A percentile compares a stretch with the other conserved stretches of the same genome.
phyloP scores from a whole-genome alignment of 1,140 invertebrate genomes.

The Anoplophora glabripennis region DNA sequence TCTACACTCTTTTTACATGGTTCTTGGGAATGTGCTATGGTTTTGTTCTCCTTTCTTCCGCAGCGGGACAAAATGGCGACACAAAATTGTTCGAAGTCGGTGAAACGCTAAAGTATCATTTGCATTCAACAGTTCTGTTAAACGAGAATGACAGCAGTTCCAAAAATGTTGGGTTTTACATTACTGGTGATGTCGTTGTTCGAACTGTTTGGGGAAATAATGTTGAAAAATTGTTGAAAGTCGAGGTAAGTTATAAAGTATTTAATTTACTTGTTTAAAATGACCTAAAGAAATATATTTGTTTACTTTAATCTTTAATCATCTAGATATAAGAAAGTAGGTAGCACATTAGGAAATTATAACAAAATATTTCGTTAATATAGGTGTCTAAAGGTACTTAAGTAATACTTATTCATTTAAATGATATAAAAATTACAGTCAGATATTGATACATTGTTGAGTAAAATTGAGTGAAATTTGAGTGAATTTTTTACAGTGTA shows the following conservation, averaged over 20 bases:
- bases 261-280: not conserved
- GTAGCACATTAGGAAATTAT: too few species aligned
- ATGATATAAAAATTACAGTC: too few species aligned
- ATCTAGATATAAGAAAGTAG: too few species aligned
- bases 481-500: too few species aligned
- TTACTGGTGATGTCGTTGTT: slow-evolving; percentile 52
- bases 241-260: slow-evolving; percentile 45
- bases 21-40: slow-evolving; percentile 32
- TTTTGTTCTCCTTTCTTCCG: slow-evolving; percentile 46
- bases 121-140: slow-evolving; percentile 53
- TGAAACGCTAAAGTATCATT: slow-evolving; percentile 47
- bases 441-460: too few species aligned
- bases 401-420: too few species aligned
- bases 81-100: slow-evolving; percentile 45
- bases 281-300: too few species aligned
- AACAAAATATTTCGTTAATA: too few species aligned
- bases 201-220: slow-evolving; percentile 54
- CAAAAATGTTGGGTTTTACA: slow-evolving; percentile 60
- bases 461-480: too few species aligned
- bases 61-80: slow-evolving; percentile 28
- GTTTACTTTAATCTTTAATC: too few species aligned
- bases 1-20: slow-evolving; percentile 30
- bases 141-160: slow-evolving; percentile 50
- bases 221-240: slow-evolving; percentile 49
- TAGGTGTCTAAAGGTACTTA: too few species aligned